Base-by-base conservation (phyloP, 2,888 invertebrate genomes). In the Torymus auratus region DNA sequence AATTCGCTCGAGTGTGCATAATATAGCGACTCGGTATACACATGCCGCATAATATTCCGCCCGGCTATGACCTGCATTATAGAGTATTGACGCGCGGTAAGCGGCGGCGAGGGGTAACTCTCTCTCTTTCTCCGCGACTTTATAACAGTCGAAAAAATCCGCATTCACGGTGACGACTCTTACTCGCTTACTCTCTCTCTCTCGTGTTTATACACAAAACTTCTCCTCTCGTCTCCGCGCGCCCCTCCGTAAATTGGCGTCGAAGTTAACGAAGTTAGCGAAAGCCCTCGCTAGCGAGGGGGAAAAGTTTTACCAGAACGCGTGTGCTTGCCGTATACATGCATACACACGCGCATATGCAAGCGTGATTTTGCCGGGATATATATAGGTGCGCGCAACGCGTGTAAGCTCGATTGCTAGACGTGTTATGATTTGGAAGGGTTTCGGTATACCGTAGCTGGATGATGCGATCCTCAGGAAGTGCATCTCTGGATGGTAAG, bases 51-150 rank as follows among this genome's bases (percentile, higher is more conserved):
- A 64, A 73, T 73, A 56, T 73, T 73, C 53, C 28, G 28, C 28
- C 28, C 28, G 55, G 55, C 55, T 73, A 41, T 64, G 64, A 73
- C 72, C 72, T 64, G 72, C 72, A 64, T 73, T 55, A 64, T 73
- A 64, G 23, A 70, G 55, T 73, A 72, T 73, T 55, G 64, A 73
- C 72, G n/a, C 20, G 13, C 20, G 13, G 15, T 15, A 56, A n/a
- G 23, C 12, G 2, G 28, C 55, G 68, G 3, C 11, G 3, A n/a
- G 28, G 17, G 28, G 11, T 0, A 10, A 10, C 12, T 41, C 4
- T n/a, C 12, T 56, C 7, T 14, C 52, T 62, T 11, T 15, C 17
- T 13, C 11, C 50, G 2, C 70, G 41, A 11, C 12, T 61, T 23
- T 52, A 20, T 71, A 67, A 67, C 13, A 60, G 70, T n/a, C n/a